Conservation (phyloP, 2,888 invertebrate species). For the Aelia acuminata region DNA sequence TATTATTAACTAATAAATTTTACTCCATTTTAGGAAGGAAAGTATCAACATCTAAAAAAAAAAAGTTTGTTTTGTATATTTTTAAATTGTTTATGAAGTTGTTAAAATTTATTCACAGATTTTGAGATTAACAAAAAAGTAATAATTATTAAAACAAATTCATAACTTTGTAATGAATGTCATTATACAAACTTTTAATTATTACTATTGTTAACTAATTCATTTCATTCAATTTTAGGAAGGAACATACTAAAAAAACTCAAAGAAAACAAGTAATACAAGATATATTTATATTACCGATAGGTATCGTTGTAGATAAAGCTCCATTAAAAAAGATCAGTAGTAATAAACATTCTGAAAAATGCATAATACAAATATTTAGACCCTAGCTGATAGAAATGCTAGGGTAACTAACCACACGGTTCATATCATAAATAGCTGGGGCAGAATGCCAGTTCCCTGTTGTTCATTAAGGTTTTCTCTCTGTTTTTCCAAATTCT, state of each 20-base stretch:
- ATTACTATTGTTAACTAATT: no score
- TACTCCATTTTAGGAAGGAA: not conserved
- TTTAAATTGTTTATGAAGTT: no score
- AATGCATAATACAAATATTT: not conserved
- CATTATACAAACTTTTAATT: no score
- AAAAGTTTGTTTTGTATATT: no score
- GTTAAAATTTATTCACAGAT: no score
- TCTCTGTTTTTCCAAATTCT: not conserved
- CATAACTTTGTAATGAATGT: no score
- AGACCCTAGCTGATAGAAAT: not conserved
- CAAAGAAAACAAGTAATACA: not conserved
- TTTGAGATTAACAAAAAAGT: not conserved
- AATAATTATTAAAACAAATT: not conserved
- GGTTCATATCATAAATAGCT: conserved; percentile 28
- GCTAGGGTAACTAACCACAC: conserved; percentile 6
- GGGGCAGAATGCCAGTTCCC: conserved; percentile 10
- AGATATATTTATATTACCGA: not conserved
- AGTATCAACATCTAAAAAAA: not conserved
- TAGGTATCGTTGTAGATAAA: not conserved
- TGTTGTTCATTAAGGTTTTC: conserved; percentile 8
- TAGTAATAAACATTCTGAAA: not conserved
- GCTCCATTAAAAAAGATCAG: not conserved
- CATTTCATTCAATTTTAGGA: not conserved
- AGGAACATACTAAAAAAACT: not conserved
- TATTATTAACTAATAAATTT: no score